Conservation (phyloP, 2,797 vertebrate genomes). For the Morus bassanus region DNA sequence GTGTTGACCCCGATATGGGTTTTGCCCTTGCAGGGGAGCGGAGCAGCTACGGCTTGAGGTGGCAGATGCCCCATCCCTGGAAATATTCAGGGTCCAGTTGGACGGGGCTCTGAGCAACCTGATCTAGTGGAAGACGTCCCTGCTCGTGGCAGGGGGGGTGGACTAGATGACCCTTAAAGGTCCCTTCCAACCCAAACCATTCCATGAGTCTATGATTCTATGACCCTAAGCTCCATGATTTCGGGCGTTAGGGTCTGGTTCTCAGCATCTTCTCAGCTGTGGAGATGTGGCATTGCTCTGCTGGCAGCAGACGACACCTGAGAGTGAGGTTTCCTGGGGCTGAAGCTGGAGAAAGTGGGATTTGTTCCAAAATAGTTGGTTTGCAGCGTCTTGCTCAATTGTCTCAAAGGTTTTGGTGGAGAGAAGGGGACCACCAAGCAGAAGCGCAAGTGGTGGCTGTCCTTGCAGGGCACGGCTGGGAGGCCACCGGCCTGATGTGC, state of each 20-base stretch:
- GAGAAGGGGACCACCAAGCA: background rate
- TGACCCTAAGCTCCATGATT: background rate
- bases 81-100: background rate
- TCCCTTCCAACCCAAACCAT: background rate
- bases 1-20: accelerated
- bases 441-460: background rate
- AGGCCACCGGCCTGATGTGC: background rate
- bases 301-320: background rate
- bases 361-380: background rate
- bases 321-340: background rate
- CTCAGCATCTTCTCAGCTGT: background rate
- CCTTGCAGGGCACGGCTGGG: background rate
- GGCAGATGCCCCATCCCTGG: background rate
- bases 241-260: background rate
- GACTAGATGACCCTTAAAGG: background rate
- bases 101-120: background rate
- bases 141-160: background rate
- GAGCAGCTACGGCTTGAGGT: background rate
- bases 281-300: background rate
- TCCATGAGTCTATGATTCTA: background rate
- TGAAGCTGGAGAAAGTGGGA: background rate
- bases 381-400: background rate
- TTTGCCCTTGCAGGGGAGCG: background rate
- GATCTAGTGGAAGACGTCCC: background rate
- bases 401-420: background rate